Conservation (phyloP, 2,888 invertebrate genomes). For the Parelbella ahira region DNA sequence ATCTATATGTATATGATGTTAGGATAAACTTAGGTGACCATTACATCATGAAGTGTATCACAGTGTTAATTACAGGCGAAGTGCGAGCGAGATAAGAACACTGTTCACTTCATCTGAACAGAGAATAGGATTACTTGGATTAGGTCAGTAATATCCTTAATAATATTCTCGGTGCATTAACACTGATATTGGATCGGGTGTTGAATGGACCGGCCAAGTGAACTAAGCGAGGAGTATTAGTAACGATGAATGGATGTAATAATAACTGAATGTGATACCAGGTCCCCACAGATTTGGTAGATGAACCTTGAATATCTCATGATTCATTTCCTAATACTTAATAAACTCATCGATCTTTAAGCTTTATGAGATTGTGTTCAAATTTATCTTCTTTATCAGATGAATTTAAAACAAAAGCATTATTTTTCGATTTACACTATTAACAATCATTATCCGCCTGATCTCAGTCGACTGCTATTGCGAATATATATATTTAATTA, state of each 20-base stretch:
- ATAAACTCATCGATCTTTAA: too few relatives aligned
- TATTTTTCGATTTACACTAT: too few relatives aligned
- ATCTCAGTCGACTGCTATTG: too few relatives aligned
- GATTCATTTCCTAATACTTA: neutral
- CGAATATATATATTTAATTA: too few relatives aligned
- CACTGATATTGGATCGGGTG: constrained; percentile 1
- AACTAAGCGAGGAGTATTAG: neutral
- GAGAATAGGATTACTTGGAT: constrained; percentile 4
- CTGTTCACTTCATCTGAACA: neutral
- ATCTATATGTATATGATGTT: too few relatives aligned
- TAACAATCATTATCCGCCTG: too few relatives aligned
- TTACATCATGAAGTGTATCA: too few relatives aligned
- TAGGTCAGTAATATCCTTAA: constrained; percentile 2
- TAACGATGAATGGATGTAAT: constrained; percentile 1
- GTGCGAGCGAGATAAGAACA: neutral
- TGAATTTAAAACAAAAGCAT: too few relatives aligned
- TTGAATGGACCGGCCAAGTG: neutral
- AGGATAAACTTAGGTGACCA: too few relatives aligned
- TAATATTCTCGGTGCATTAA: neutral
- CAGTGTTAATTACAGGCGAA: neutral
- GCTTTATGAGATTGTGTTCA: too few relatives aligned
- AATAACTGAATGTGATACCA: neutral
- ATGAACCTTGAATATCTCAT: neutral
- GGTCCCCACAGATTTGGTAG: neutral
- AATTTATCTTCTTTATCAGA: too few relatives aligned